phyloP scores from a whole-genome alignment of 1,140 invertebrate species.

The Hestina assimilis region DNA sequence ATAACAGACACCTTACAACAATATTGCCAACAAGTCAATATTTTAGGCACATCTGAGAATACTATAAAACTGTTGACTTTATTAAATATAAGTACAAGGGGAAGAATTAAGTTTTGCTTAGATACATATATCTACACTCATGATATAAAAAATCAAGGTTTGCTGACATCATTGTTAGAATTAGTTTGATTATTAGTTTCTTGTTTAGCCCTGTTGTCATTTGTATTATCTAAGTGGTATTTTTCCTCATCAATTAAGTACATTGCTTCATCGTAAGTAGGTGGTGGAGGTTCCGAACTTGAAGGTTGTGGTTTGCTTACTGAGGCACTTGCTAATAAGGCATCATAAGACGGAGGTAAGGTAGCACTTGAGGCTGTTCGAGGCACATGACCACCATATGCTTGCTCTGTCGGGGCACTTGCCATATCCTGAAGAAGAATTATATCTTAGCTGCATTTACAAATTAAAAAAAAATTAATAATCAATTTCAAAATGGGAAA shows the following conservation, averaged over 20 bases:
- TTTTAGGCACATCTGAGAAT: conserved; percentile 72
- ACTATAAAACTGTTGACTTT: conserved; percentile 52
- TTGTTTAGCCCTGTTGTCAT: conserved; percentile 53
- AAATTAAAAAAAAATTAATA: neutral
- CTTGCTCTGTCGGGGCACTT: conserved; percentile 73
- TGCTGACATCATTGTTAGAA: conserved; percentile 45
- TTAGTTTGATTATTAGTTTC: conserved; percentile 57
- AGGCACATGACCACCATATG: conserved; percentile 65
- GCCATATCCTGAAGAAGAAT: conserved; percentile 74
- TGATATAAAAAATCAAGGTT: conserved; percentile 44
- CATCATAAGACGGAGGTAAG: conserved; percentile 80
- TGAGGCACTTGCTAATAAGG: conserved; percentile 67
- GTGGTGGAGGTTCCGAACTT: conserved; percentile 77
- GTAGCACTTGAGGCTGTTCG: conserved; percentile 78
- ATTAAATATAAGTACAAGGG: conserved; percentile 69
- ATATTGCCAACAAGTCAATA: conserved; percentile 59
- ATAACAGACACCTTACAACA: conserved; percentile 39
- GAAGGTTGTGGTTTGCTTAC: conserved; percentile 66
- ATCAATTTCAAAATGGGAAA: neutral
- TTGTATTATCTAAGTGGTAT: conserved; percentile 48
- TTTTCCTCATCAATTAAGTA: conserved; percentile 78
- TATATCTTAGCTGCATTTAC: neutral
- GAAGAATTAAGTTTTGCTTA: conserved; percentile 59
- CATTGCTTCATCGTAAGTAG: conserved; percentile 82
- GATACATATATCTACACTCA: neutral